Conservation (phyloP, 2,888 invertebrate genomes). For the Agrotis segetum region DNA sequence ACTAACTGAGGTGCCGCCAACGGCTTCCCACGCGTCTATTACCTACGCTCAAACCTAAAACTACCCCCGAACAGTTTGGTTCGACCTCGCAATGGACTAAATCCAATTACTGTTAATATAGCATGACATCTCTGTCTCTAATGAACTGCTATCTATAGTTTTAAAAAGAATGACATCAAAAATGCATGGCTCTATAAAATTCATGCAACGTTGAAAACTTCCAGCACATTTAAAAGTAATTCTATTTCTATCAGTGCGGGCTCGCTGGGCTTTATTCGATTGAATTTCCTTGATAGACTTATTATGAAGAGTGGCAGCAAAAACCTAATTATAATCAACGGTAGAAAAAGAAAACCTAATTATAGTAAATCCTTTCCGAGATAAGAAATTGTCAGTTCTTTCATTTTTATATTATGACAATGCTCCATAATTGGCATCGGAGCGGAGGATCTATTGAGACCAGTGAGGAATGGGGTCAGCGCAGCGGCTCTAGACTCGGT, state of each 20-base stretch:
- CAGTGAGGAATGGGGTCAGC: slow-evolving; percentile 48
- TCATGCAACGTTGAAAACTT: neutral
- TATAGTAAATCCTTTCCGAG: slow-evolving; percentile 5
- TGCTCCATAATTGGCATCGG: slow-evolving; percentile 42
- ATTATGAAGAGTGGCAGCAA: slow-evolving; percentile 10
- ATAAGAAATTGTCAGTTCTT: neutral
- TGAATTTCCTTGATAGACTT: neutral
- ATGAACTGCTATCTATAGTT: neutral
- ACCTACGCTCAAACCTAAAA: slow-evolving; percentile 16
- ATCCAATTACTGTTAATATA: slow-evolving; percentile 25
- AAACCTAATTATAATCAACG: slow-evolving; percentile 4
- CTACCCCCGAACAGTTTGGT: neutral
- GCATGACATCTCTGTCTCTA: slow-evolving; percentile 1
- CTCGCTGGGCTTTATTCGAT: slow-evolving; percentile 10
- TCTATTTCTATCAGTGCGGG: neutral
- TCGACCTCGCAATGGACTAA: slow-evolving; percentile 22
- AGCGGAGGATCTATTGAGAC: slow-evolving; percentile 54
- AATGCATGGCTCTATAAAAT: neutral
- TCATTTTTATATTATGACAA: slow-evolving; percentile 29
- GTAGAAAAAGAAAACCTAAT: neutral
- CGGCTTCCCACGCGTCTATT: slow-evolving; percentile 35
- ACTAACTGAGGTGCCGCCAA: slow-evolving; percentile 16
- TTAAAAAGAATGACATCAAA: neutral
- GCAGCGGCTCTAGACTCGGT: slow-evolving; percentile 31
- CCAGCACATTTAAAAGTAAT: neutral